A percentile compares a stretch with the other conserved stretches of the same genome.
These are phyloP conservation scores for Matsumyia berberina DNA, from an alignment of 2,888 invertebrate genomes.

Conservation along the genomic window DNA sequence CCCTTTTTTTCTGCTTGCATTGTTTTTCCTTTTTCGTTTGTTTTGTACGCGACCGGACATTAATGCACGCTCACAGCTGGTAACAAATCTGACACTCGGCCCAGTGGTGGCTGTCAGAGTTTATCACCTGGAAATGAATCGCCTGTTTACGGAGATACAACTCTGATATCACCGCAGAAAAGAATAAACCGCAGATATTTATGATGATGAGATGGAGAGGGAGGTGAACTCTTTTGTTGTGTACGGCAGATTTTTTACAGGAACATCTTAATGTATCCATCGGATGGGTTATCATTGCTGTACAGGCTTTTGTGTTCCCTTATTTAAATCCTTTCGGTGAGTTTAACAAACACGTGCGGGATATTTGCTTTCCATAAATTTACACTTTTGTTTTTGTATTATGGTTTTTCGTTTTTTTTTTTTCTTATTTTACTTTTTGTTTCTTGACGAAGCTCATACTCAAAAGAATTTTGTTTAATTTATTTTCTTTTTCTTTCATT, in stretches of 20 bases:
- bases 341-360: not conserved
- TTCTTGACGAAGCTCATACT: constrained; percentile 33
- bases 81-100: constrained; percentile 72
- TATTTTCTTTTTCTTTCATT: constrained; percentile 29
- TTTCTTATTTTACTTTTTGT: constrained; percentile 14
- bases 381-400: not conserved
- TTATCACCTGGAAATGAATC: constrained; percentile 80
- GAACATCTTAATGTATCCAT: constrained; percentile 6
- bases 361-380: constrained; percentile 19
- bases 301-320: constrained; percentile 10
- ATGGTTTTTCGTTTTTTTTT: constrained; percentile 3
- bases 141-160: constrained; percentile 81
- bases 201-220: constrained; percentile 68
- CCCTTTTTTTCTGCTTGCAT: constrained; percentile 23
- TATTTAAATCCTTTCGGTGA: constrained; percentile 27
- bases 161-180: constrained; percentile 80
- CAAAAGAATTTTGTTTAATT: constrained; percentile 39
- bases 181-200: constrained; percentile 80
- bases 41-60: constrained; percentile 11
- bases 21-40: constrained; percentile 6
- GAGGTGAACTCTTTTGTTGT: not conserved
- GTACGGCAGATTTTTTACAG: not conserved
- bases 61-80: constrained; percentile 32
- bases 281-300: not conserved
- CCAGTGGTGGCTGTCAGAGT: constrained; percentile 77